Evolutionary conservation across 1,140 invertebrate species (phyloP).

Genomic region (Bombus pascuorum): DNA sequence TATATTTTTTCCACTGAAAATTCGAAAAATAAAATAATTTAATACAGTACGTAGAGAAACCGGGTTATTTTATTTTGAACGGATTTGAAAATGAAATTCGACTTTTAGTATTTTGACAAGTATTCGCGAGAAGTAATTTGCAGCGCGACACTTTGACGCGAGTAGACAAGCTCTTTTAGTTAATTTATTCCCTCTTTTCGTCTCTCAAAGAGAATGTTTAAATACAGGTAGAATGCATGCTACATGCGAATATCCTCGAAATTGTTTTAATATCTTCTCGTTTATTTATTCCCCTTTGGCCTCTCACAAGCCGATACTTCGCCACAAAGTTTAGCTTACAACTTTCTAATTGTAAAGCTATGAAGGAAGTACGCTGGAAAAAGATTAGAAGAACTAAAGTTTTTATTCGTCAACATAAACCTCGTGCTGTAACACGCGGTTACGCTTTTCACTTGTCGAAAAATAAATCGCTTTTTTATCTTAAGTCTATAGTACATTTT

Average conservation of each 20-base stretch:
- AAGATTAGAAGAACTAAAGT: background rate
- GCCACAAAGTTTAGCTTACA: background rate
- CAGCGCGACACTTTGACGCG: background rate
- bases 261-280: slow-evolving; percentile 7
- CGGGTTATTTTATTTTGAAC: background rate
- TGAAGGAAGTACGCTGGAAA: background rate
- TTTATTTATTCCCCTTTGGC: background rate
- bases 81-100: background rate
- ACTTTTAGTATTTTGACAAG: background rate
- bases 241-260: too few relatives aligned
- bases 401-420: background rate
- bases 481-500: too few relatives aligned
- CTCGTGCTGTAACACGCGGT: background rate
- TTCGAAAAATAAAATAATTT: background rate
- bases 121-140: background rate
- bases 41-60: background rate
- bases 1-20: background rate
- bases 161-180: background rate
- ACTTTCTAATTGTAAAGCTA: background rate
- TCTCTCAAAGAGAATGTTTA: background rate
- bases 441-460: background rate
- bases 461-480: background rate
- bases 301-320: background rate
- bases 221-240: background rate
- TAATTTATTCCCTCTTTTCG: background rate